A percentile compares a stretch with the other conserved stretches of the same genome.
These are phyloP conservation scores for Calypte anna DNA, from an alignment of 2,113 vertebrate genomes.

Conservation along the genomic window DNA sequence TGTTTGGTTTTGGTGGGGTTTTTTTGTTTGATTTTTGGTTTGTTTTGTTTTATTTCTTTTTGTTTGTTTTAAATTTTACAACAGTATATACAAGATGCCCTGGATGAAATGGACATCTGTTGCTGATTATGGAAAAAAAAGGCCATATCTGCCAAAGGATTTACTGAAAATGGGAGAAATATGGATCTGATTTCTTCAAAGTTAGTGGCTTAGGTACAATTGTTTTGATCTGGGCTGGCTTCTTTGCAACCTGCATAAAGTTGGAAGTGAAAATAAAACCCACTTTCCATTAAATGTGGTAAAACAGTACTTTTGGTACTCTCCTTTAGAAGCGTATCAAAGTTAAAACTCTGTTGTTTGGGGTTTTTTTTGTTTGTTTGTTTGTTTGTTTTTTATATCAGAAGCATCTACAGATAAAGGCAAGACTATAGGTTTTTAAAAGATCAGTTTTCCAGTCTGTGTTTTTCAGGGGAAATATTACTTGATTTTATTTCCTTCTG, in stretches of 20 bases:
- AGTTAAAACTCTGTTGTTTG: background rate
- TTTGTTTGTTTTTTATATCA: background rate
- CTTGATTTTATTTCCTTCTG: conserved; percentile 31
- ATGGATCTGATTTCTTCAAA: background rate
- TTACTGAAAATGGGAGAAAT: background rate
- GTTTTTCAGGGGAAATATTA: background rate
- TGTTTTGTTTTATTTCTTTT: background rate
- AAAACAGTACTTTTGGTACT: background rate
- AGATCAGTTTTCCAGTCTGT: background rate
- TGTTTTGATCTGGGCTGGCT: background rate
- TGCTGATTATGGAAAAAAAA: background rate
- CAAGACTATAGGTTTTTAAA: conserved; percentile 9
- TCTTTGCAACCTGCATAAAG: background rate
- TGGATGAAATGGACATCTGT: conserved; percentile 18
- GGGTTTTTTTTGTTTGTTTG: too few species aligned
- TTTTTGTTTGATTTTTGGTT: background rate
- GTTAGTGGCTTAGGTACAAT: background rate
- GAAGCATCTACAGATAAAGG: background rate
- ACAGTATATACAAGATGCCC: conserved; percentile 18
- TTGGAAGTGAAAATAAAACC: conserved; percentile 10
- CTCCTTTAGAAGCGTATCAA: background rate
- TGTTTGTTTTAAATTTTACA: background rate
- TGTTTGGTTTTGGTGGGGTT: background rate
- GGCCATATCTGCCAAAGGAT: background rate
- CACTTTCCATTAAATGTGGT: background rate